These are phyloP conservation scores for Erpobdella octoculata DNA, from an alignment of 2,888 invertebrate genomes.

Conservation along the genomic window DNA sequence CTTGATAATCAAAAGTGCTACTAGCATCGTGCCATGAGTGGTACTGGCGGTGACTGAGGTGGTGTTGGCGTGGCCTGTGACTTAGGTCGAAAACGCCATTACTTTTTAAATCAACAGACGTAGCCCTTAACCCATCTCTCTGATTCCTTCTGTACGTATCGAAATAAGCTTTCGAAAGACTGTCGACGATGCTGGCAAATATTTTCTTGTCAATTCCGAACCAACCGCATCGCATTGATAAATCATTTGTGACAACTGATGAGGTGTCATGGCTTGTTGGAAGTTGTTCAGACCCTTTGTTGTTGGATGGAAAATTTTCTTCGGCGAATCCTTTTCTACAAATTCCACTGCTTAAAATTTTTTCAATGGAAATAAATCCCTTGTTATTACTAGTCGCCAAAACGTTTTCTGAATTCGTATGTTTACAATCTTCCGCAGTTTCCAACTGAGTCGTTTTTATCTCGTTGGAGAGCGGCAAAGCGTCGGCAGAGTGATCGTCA, in stretches of 20 bases:
- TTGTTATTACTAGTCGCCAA: neutral
- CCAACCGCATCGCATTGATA: neutral
- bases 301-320: too few relatives aligned
- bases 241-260: neutral
- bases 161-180: neutral
- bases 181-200: neutral
- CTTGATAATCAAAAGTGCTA: too few relatives aligned
- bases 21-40: too few relatives aligned
- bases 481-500: neutral
- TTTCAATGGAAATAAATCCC: slow-evolving; percentile 5
- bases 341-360: neutral
- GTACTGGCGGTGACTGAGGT: too few relatives aligned
- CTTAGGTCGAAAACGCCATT: too few relatives aligned
- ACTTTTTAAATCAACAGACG: too few relatives aligned
- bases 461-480: neutral
- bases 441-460: too few relatives aligned
- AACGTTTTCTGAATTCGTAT: neutral
- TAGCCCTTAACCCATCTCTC: neutral
- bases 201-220: slow-evolving; percentile 4
- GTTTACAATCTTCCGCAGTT: neutral
- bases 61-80: too few relatives aligned
- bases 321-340: too few relatives aligned
- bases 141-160: neutral
- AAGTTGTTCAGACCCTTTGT: too few relatives aligned
- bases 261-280: too few relatives aligned